Base-by-base conservation (phyloP, 2,797 vertebrate species). In the Oreonectes daqikongensis region DNA sequence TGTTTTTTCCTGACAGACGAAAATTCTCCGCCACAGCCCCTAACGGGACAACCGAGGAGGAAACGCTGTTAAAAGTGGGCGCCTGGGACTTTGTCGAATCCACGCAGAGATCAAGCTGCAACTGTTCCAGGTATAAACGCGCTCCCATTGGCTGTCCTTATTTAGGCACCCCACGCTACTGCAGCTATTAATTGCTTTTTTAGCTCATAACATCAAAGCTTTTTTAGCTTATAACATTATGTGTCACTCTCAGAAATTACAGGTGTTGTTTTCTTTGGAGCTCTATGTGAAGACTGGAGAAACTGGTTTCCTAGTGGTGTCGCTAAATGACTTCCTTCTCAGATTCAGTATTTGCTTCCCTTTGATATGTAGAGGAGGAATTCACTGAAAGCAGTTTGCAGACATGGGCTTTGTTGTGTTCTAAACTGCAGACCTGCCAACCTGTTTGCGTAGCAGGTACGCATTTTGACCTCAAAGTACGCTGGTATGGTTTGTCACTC, bases 41-140 rank as follows among this genome's bases (percentile, higher is more conserved):
- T 79, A 94, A 95, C 77, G 93, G 96, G 88, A 89, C 95, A 44
- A 94, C 93, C 86, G 96, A 98, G 79, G 96, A 97, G 63, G 95
- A 96, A 81, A 88, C 86, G 63, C 82, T 84, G 50, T 94, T 95
- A 81, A 97, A 95, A 92, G 84, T 92, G 63, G 94, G 93, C 84
- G 90, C 90, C 77, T 99, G 97, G 97, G 95, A 98, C 89, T 99
- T 99, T 87, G 95, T 98, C 69, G 96, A 97, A 92, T 91, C 93
- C 73, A 95, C 95, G 0, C 94, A 97, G 85, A 95, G 95, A 90
- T 95, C 95, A 78, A 94, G 89, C 88, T 99, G 97, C 91, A 95
- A 92, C 90, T 99, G 97, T 90, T 97, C 94, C 79, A 97, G 97
- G 97, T 98, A 88, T 42, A 70, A 32, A 69, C 40, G 7, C 66